Evolutionary conservation across 2,888 invertebrate species (phyloP).

Genomic region (Agonum fuliginosum): DNA sequence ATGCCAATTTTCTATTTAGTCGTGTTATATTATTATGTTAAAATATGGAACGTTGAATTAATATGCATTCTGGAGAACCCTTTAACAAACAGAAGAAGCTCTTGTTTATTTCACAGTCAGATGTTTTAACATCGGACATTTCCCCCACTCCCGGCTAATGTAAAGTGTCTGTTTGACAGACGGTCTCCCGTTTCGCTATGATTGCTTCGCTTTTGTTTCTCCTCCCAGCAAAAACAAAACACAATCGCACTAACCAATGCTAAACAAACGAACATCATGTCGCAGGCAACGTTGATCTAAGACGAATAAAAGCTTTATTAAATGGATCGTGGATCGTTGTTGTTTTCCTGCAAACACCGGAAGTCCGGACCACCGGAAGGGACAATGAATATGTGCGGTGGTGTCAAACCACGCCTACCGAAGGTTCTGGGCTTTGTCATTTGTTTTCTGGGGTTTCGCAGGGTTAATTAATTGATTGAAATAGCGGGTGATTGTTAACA

Average conservation of each 20-base stretch:
- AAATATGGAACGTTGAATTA: too few relatives aligned
- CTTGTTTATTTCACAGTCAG: neutral
- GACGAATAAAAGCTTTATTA: slow-evolving; percentile 41
- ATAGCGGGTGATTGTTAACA: too few relatives aligned
- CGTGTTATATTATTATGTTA: too few relatives aligned
- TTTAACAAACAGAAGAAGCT: slow-evolving; percentile 1
- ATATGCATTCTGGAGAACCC: neutral
- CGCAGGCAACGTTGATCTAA: slow-evolving; percentile 26
- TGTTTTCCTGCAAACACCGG: neutral
- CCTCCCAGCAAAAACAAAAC: slow-evolving; percentile 45
- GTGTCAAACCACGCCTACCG: neutral
- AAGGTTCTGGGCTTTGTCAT: neutral
- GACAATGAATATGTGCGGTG: neutral
- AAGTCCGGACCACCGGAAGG: neutral
- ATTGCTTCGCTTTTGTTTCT: slow-evolving; percentile 49
- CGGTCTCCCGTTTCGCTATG: slow-evolving; percentile 38
- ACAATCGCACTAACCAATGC: slow-evolving; percentile 16
- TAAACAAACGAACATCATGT: slow-evolving; percentile 41
- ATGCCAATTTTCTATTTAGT: too few relatives aligned
- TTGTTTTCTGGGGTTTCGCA: slow-evolving; percentile 12
- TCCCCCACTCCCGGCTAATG: slow-evolving; percentile 29
- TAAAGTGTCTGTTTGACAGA: slow-evolving; percentile 42
- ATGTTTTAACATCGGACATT: slow-evolving; percentile 19
- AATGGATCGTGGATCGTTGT: slow-evolving; percentile 27
- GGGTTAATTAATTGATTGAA: slow-evolving; percentile 35